Percentiles rank a stretch among this genome's conserved stretches.
phyloP scores from a whole-genome alignment of 2,888 invertebrate genomes.

The Podotricha telesiphe region DNA sequence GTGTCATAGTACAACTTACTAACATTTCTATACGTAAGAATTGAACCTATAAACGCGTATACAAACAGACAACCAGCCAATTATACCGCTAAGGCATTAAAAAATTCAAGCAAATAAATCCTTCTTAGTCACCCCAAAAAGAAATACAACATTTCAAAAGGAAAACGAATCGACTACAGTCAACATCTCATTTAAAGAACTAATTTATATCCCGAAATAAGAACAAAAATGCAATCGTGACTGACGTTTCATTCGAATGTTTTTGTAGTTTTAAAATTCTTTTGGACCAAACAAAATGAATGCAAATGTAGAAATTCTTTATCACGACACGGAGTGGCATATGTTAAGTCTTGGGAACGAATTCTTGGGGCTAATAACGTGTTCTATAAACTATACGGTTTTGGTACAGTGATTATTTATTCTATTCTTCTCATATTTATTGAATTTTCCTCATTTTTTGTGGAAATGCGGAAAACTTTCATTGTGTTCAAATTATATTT shows the following conservation, averaged over 20 bases:
- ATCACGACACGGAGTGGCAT: constrained; percentile 67
- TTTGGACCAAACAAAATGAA: constrained; percentile 53
- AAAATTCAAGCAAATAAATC: constrained; percentile 16
- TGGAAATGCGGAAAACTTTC: no score
- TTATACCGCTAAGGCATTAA: neutral
- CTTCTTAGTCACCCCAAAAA: neutral
- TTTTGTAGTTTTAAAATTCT: constrained; percentile 73
- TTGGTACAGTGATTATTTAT: neutral
- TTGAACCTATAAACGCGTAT: neutral
- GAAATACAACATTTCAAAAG: neutral
- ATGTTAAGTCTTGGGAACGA: constrained; percentile 71
- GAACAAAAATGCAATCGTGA: constrained; percentile 5
- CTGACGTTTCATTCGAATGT: constrained; percentile 48
- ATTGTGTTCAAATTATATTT: no score
- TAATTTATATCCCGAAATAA: constrained; percentile 18
- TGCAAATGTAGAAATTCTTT: constrained; percentile 71
- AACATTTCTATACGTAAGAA: no score
- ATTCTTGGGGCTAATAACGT: constrained; percentile 67
- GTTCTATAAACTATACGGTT: constrained; percentile 70
- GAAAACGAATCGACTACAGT: constrained; percentile 5
- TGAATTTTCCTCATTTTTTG: no score
- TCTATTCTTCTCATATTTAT: no score
- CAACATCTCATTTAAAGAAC: constrained; percentile 22
- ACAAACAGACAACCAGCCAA: neutral
- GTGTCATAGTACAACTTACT: no score